Percentiles rank a stretch among this genome's conserved stretches.
phyloP scores from a whole-genome alignment of 2,888 invertebrate species.

The Xestia c-nigrum region DNA sequence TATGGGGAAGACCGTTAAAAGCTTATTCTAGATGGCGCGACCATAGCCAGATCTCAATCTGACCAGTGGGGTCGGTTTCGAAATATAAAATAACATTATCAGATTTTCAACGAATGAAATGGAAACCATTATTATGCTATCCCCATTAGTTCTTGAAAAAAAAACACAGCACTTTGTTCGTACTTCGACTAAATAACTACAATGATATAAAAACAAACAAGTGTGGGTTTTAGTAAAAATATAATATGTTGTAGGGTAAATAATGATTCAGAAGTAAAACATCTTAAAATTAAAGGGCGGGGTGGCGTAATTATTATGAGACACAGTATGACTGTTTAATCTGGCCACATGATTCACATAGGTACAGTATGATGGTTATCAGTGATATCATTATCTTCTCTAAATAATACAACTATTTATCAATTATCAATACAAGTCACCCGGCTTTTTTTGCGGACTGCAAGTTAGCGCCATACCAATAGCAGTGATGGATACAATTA shows the following conservation, averaged over 20 bases:
- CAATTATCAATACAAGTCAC: constrained; percentile 31
- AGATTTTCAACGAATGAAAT: too few relatives aligned
- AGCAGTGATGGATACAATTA: constrained; percentile 37
- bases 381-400: constrained; percentile 43
- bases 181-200: constrained; percentile 58
- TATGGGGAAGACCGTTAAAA: background rate
- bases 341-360: constrained; percentile 28
- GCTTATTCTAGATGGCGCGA: background rate
- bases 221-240: constrained; percentile 40
- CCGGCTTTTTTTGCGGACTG: constrained; percentile 32
- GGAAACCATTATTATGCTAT: too few relatives aligned
- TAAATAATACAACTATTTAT: constrained; percentile 52
- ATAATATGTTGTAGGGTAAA: constrained; percentile 34
- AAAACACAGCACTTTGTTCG: constrained; percentile 52
- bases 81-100: background rate
- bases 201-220: constrained; percentile 72
- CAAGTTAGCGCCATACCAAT: constrained; percentile 34
- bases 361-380: constrained; percentile 26
- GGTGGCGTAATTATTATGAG: constrained; percentile 64
- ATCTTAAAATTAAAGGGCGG: constrained; percentile 81
- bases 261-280: constrained; percentile 62
- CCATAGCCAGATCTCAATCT: background rate
- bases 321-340: constrained; percentile 24
- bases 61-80: background rate
- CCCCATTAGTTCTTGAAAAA: constrained; percentile 5